Base-by-base conservation (phyloP, 1,140 invertebrate species). In the Pectinophora gossypiella region DNA sequence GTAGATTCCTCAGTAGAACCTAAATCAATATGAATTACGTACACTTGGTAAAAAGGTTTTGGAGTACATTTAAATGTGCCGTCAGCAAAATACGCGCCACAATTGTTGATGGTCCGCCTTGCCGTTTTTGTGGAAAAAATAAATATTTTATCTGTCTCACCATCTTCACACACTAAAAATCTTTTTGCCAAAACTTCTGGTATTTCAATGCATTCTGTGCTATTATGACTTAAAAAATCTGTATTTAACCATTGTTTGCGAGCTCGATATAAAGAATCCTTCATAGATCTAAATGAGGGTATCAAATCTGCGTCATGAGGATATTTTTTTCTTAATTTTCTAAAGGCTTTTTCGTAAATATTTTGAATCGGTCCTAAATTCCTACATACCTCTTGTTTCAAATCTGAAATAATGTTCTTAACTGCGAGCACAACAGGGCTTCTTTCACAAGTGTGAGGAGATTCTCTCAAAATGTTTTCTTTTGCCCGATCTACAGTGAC, bases 31-130 rank as follows among this genome's bases (percentile, higher is more conserved):
- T 61, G 59, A 16, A 61, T n/a, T 3, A 16, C 40, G 43, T 47
- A 61, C 19, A 61, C 40, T 48, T 61, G 59, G 19, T 61, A 57
- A 51, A 54, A 61, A 13, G 54, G 59, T 18, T 9, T 20, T 12
- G 59, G 59, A 5, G 40, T 44, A 3, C 16, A 19, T 40, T 40
- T 47, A 36, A 61, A 61, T 16, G 59, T 61, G 2, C 59, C 59
- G 44, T 61, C 59, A 48, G 20, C 59, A 21, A 27, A 61, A 22
- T 36, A 59, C 9, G 35, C n/a, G 22, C 48, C 19, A 23, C 32
- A 1, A 12, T n/a, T 19, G 12, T 53, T 50, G 9, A 63, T 22
- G 19, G 43, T 36, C 35, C 44, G 53, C 21, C 35, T 32, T 5
- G 47, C 21, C 19, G 43, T n/a, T 38, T 15, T 44, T 54, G 61